These are phyloP conservation scores for Masnerella sp. DNA, from an alignment of 2,888 invertebrate genomes.

Conservation along the genomic window DNA sequence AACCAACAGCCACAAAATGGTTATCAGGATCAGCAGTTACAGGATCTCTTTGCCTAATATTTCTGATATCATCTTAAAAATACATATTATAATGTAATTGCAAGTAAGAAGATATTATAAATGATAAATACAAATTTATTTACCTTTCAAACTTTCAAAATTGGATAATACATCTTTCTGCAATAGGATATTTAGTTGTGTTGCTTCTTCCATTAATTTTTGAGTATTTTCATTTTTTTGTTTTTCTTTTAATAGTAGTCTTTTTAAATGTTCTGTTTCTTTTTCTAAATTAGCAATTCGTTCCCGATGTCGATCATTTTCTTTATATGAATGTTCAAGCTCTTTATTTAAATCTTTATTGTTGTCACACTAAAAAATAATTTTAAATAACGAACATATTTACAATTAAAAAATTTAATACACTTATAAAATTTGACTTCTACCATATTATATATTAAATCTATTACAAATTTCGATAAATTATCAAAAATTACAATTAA, in stretches of 20 bases:
- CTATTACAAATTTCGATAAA: no score
- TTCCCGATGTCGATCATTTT: background rate
- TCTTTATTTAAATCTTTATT: background rate
- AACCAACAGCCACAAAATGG: background rate
- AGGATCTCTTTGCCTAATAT: background rate
- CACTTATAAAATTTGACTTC: no score
- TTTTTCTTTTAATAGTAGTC: background rate
- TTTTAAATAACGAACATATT: no score
- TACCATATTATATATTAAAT: no score
- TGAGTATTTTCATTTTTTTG: conserved; percentile 1
- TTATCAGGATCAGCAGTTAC: background rate
- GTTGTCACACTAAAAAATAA: background rate
- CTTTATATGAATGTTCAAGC: background rate
- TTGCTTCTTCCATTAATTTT: background rate
- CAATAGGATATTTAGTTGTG: background rate
- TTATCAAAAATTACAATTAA: no score
- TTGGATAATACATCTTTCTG: background rate
- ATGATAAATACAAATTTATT: background rate
- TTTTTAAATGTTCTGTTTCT: background rate
- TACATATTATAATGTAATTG: background rate
- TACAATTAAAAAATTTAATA: no score
- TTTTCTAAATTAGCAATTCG: background rate
- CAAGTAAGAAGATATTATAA: no score
- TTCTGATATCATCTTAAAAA: background rate
- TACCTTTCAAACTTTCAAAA: background rate